A percentile compares a stretch with the other conserved stretches of the same genome.
These are phyloP conservation scores for Nephotettix cincticeps DNA, from an alignment of 1,140 invertebrate species.

Conservation along the genomic window DNA sequence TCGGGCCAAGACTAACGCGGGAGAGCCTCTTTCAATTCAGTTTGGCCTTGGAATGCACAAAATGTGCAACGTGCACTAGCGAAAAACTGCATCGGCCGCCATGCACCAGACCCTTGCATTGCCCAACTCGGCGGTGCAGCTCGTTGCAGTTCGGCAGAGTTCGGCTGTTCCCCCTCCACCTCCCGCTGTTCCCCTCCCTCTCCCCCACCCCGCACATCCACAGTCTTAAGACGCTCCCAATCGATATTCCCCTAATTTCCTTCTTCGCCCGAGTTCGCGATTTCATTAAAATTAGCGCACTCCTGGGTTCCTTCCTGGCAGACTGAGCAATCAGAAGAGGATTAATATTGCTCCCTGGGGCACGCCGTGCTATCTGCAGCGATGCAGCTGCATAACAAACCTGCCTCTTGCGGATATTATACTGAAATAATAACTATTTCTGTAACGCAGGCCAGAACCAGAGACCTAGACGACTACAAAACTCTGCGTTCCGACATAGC, in stretches of 20 bases:
- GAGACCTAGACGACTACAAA: no score
- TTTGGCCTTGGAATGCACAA: conserved; percentile 27
- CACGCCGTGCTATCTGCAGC: not conserved
- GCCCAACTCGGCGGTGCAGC: conserved; percentile 30
- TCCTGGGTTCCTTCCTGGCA: conserved; percentile 5
- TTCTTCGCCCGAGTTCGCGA: conserved; percentile 16
- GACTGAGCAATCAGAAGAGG: not conserved
- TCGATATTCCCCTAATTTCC: conserved; percentile 20
- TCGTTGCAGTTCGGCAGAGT: conserved; percentile 25
- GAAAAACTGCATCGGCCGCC: conserved; percentile 25
- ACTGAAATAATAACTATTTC: no score
- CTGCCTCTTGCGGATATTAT: no score
- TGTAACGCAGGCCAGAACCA: no score
- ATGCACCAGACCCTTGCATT: conserved; percentile 28
- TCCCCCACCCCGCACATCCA: not conserved
- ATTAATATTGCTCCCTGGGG: conserved; percentile 5
- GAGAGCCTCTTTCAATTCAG: conserved; percentile 9
- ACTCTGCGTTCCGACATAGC: no score
- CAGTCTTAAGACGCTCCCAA: conserved; percentile 17
- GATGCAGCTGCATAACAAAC: no score
- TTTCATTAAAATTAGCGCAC: conserved; percentile 20
- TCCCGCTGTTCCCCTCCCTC: not conserved
- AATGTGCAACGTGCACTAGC: conserved; percentile 29
- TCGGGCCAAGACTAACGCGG: conserved; percentile 3
- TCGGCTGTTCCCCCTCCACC: conserved; percentile 26